Evolutionary conservation across 53 echinoderm and acorn worm genomes (phyloP), one percentile per base, ranked within the genome.

Genomic region (Paracentrotus lividus): DNA sequence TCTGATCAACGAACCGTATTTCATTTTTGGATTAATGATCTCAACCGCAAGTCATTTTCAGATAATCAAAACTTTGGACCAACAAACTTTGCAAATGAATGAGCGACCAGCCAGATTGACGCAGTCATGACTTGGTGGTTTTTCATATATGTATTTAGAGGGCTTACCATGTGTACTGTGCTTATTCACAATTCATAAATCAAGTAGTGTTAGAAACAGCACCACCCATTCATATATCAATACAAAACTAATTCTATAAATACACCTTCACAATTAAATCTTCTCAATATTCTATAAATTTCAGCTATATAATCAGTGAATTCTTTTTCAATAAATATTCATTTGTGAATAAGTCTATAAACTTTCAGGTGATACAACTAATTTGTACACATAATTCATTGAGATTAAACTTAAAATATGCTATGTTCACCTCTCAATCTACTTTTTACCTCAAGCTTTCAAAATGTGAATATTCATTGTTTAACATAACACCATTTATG

Each of bases 171-270:
- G 6, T 51, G 51, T n/a, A n/a, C 51, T 6, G 12, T 32, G 67
- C 29, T 5, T 4, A 32, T 9, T 32, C 12, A 67, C 67, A 8
- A 31, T 14, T 67, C 24, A 69, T 69, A 34, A 69, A 32, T 69
- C 69, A 34, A n/a, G n/a, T 34, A 2, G 68, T 21, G 59, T 21
- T n/a, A n/a, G n/a, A n/a, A 23, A 24, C 59, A 42, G 23, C 43
- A 42, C 77, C 43, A 77, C 4, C 21, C 29, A 23, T 2, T 23
- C 1, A 42, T 44, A 77, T 43, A 47, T 47, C 24, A 8, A 47
- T 81, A 81, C 49, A 81, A 81, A 81, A 81, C 81, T 81, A 81
- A 81, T 47, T 26, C 81, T 81, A 49, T 81, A 49, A 81, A 81
- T 47, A 81, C 26, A 47, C 44, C 47, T 40, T 1, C 42, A 45